Evolutionary conservation across 2,888 invertebrate species (phyloP).

Genomic region (Megaustenia siamemsis): DNA sequence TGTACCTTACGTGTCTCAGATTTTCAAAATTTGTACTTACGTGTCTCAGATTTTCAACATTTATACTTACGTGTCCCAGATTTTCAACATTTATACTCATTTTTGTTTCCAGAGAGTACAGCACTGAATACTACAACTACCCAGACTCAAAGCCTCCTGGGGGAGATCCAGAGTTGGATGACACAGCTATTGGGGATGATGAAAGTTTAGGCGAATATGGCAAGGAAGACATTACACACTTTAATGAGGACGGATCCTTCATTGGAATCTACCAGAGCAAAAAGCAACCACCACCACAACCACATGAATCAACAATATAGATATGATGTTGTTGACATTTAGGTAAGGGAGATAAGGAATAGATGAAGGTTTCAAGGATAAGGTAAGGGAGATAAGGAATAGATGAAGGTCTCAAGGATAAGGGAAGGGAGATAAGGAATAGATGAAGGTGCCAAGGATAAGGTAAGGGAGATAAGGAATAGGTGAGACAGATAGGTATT

Average conservation of each 20-base stretch:
- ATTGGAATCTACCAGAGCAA: constrained; percentile 60
- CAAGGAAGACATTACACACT: constrained; percentile 57
- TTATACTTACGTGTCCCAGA: too few species aligned
- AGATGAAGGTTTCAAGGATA: constrained; percentile 16
- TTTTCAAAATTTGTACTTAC: too few species aligned
- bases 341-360: not conserved
- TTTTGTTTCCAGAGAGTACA: too few species aligned
- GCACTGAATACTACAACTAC: constrained; percentile 50
- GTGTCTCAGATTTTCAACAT: too few species aligned
- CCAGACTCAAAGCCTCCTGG: constrained; percentile 54
- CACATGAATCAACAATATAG: constrained; percentile 53
- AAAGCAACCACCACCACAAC: constrained; percentile 13
- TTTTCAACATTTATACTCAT: too few species aligned
- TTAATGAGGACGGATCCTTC: constrained; percentile 63
- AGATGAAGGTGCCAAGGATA: too few species aligned
- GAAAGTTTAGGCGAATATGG: constrained; percentile 57
- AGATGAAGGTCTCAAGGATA: constrained; percentile 12
- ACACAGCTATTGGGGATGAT: constrained; percentile 56
- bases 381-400: not conserved
- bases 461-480: too few species aligned
- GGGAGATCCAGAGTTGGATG: constrained; percentile 55
- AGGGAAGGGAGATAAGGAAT: too few species aligned
- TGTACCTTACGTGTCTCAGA: too few species aligned
- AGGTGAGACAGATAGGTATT: too few species aligned
- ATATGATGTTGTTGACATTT: constrained; percentile 20